phyloP scores from a whole-genome alignment of 2,113 vertebrate genomes.

The Sinocyclocheilus grahami region DNA sequence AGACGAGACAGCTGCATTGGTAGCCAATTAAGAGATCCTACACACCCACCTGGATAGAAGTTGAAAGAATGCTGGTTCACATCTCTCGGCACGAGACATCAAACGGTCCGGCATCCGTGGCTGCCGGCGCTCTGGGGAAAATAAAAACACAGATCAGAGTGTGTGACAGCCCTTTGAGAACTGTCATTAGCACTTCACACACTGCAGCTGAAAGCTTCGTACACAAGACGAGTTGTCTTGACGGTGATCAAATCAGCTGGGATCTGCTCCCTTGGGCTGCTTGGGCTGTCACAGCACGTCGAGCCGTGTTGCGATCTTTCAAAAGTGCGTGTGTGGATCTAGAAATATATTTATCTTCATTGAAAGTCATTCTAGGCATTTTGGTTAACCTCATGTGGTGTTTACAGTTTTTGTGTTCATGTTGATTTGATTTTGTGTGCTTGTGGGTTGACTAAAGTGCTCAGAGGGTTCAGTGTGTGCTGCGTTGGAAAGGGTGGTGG shows the following conservation, averaged over 20 bases:
- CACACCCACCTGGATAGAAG: conserved; percentile 55
- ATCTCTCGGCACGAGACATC: conserved; percentile 58
- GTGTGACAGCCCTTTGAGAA: conserved; percentile 57
- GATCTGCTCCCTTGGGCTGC: conserved; percentile 46
- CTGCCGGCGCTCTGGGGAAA: conserved; percentile 46
- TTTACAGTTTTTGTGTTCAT: conserved; percentile 29
- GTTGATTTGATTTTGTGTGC: conserved; percentile 7
- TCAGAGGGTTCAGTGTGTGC: conserved; percentile 1
- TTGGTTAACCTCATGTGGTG: conserved; percentile 30
- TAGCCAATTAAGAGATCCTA: conserved; percentile 61
- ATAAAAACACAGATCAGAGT: conserved; percentile 59
- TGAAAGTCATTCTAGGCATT: not conserved
- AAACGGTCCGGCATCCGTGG: conserved; percentile 51
- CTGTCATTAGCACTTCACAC: conserved; percentile 62
- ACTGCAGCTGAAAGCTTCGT: conserved; percentile 45
- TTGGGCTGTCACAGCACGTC: conserved; percentile 53
- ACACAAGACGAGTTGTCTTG: conserved; percentile 53
- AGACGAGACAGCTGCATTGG: conserved; percentile 59
- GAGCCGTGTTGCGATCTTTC: conserved; percentile 35
- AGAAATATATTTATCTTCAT: conserved; percentile 54
- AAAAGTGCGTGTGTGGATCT: conserved; percentile 42
- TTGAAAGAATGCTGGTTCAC: conserved; percentile 58
- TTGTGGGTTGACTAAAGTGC: conserved; percentile 27
- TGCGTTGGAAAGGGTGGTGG: not conserved
- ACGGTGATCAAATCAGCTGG: conserved; percentile 50